Evolutionary conservation across 2,888 invertebrate genomes (phyloP).

Genomic region (Auanema sp.): DNA sequence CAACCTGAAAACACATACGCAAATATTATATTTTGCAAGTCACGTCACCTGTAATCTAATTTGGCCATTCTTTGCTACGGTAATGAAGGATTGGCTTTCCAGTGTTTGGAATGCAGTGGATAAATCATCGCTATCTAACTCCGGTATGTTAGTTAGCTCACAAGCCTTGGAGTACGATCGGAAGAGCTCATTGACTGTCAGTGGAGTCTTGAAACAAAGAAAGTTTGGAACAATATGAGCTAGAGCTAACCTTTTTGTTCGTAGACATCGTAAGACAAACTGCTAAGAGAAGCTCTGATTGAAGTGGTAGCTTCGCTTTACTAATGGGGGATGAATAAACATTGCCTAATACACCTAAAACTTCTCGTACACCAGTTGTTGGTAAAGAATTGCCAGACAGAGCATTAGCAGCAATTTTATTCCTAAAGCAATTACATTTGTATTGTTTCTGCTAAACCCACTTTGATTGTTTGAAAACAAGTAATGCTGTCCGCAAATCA

Average conservation of each 20-base stretch:
- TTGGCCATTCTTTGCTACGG: constrained; percentile 28
- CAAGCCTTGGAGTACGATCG: constrained; percentile 43
- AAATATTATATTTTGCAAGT: constrained; percentile 4
- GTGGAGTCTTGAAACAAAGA: constrained; percentile 21
- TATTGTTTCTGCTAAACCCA: background rate
- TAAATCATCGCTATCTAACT: constrained; percentile 39
- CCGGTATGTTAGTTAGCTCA: constrained; percentile 33
- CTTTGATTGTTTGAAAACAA: constrained; percentile 74
- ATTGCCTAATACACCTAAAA: constrained; percentile 46
- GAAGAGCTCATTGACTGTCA: constrained; percentile 36
- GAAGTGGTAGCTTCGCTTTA: constrained; percentile 50
- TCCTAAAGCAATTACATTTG: no score
- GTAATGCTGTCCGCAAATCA: constrained; percentile 88
- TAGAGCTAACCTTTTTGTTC: constrained; percentile 35
- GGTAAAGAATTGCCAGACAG: background rate
- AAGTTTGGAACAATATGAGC: constrained; percentile 5
- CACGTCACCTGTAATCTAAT: constrained; percentile 29
- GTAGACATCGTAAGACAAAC: constrained; percentile 38
- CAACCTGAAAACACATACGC: constrained; percentile 25
- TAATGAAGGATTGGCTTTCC: constrained; percentile 39
- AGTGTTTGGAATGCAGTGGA: constrained; percentile 35
- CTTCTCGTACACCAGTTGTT: constrained; percentile 44
- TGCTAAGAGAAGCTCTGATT: constrained; percentile 42
- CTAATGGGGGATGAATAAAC: constrained; percentile 54
- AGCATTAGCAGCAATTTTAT: background rate